Evolutionary conservation across 2,888 invertebrate species (phyloP), one percentile per base, ranked within the genome.

Genomic region (Corbicula japonica): DNA sequence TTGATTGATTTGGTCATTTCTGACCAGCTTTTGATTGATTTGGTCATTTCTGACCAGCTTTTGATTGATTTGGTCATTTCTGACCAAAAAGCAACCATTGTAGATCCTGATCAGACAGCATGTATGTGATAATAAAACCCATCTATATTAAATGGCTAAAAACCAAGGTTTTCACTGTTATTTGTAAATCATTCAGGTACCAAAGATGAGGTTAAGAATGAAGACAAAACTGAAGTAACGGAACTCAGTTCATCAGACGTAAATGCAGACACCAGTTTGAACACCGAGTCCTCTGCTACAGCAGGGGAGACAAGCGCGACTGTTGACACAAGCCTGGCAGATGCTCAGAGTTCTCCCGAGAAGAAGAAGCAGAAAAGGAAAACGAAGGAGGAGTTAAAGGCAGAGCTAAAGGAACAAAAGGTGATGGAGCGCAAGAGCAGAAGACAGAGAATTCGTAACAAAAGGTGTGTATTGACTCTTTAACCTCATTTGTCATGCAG

Each of bases 361-460:
- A 76, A 76, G 44, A 66, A 66, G 28, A 86, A 81, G 68, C 83
- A 83, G 35, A 88, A 86, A 62, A 84, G 85, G 50, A 88, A 87
- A 65, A 91, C 92, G 34, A 92, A 92, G 73, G 90, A 89, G 28
- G 89, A 92, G 63, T 81, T 91, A 50, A 93, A 93, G 75, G 90
- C 92, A 50, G 89, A 92, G 68, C 84, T 92, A 1, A 86, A 88
- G 35, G 90, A 92, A 69, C 92, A 93, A 81, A 92, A 92, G 83
- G 89, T 90, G 6, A 80, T 88, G 87, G 92, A 92, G 85, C 91
- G 91, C 65, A 88, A 88, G 56, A 87, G 92, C 56, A 81, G 93
- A 41, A 75, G 93, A 23, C 92, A 92, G 71, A 88, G 93, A 54
- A 93, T 92, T 18, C 76, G 92, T 30, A 94, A 93, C 84, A 90